Conservation (phyloP, 2,888 invertebrate genomes). For the Willowsia nigromaculata region DNA sequence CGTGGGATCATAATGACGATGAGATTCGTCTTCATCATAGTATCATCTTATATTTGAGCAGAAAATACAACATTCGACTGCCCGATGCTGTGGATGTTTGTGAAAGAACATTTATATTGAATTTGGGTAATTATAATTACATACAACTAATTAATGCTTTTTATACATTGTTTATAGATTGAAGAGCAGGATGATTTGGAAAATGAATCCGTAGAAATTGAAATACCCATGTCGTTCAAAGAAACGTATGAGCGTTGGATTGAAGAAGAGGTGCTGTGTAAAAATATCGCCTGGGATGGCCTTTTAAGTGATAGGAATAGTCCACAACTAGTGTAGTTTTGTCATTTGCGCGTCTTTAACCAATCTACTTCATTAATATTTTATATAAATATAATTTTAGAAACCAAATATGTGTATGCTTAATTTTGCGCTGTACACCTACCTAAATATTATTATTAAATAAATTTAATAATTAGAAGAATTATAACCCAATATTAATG, state of each 20-base stretch:
- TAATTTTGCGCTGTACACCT: no score
- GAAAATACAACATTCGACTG: neutral
- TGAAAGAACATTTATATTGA: no score
- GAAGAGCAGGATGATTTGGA: neutral
- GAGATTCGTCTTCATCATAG: neutral
- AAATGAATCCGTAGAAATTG: slow-evolving; percentile 79
- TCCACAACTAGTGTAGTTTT: neutral
- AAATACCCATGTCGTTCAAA: slow-evolving; percentile 94
- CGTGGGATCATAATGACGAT: slow-evolving; percentile 28
- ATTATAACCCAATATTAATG: no score
- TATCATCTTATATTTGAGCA: neutral
- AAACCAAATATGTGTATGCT: no score
- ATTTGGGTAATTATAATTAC: no score
- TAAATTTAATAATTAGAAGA: no score
- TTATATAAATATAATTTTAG: neutral
- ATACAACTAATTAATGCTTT: no score
- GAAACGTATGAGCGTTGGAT: slow-evolving; percentile 96
- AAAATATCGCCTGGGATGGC: slow-evolving; percentile 84
- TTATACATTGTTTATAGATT: neutral
- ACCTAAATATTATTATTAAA: no score
- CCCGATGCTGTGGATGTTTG: neutral
- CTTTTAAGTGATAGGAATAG: no score
- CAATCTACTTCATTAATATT: neutral
- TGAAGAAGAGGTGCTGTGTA: slow-evolving; percentile 95
- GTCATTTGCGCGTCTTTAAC: neutral